Evolutionary conservation across 2,113 vertebrate genomes (phyloP).

Genomic region (Ptilorrhoa leucosticta): DNA sequence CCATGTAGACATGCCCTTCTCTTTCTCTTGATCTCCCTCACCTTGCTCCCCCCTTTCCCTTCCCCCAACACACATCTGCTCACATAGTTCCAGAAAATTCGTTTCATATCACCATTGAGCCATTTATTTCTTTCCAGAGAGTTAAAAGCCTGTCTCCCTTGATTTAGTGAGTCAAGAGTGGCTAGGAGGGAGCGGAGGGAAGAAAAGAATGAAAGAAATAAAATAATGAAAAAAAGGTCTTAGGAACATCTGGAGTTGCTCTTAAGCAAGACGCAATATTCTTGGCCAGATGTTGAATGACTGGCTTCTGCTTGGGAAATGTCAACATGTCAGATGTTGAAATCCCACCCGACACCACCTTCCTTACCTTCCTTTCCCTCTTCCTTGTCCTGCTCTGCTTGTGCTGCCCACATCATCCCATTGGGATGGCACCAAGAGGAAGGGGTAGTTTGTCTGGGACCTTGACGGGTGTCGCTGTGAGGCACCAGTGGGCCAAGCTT

Average conservation of each 20-base stretch:
- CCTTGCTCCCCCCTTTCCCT: background rate
- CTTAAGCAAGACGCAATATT: conserved; percentile 37
- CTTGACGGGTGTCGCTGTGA: background rate
- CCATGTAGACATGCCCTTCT: background rate
- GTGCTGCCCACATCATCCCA: background rate
- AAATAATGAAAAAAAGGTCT: conserved; percentile 56
- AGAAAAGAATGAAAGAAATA: conserved; percentile 45
- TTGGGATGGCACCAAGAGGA: background rate
- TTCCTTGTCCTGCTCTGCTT: background rate
- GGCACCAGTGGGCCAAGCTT: accelerated
- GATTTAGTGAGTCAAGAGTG: conserved; percentile 58
- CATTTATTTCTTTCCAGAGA: conserved; percentile 31
- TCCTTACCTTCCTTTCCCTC: background rate
- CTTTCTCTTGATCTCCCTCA: background rate
- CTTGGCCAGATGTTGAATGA: conserved; percentile 54
- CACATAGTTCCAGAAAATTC: conserved; percentile 28
- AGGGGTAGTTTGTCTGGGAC: background rate
- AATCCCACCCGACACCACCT: background rate
- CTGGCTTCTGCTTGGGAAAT: conserved; percentile 42
- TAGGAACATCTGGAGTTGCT: conserved; percentile 64
- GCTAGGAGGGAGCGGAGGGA: background rate
- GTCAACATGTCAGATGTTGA: conserved; percentile 1
- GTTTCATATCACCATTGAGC: conserved; percentile 47
- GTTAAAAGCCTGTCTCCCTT: conserved; percentile 66
- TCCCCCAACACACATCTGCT: conserved; percentile 52